Conservation (phyloP, 2,888 invertebrate genomes). For the Drosophila mimica region DNA sequence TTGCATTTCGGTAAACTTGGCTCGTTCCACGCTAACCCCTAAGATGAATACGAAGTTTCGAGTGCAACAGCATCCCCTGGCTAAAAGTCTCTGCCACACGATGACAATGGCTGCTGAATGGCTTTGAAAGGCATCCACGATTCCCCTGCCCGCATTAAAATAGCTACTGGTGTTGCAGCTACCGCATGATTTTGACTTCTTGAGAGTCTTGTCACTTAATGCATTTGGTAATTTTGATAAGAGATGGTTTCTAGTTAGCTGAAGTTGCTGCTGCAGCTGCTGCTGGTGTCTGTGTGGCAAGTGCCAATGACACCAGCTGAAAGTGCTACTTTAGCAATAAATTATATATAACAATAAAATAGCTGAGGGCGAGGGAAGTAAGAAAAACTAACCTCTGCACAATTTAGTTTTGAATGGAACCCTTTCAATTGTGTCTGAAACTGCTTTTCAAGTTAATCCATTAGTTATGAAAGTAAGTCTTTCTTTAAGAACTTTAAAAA, state of each 20-base stretch:
- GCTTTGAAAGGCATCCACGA: slow-evolving; percentile 8
- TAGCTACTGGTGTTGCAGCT: slow-evolving; percentile 6
- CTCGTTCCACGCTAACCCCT: slow-evolving; percentile 43
- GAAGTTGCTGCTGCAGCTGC: not conserved
- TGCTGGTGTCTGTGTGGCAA: not conserved
- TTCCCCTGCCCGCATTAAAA: slow-evolving; percentile 39
- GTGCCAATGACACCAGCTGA: slow-evolving; percentile 37
- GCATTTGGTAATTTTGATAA: slow-evolving; percentile 55
- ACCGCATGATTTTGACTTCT: slow-evolving; percentile 66
- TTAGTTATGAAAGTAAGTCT: not conserved
- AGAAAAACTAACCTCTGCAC: not conserved
- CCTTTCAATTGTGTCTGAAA: not conserved
- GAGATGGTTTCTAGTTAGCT: slow-evolving; percentile 15
- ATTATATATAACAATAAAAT: not conserved
- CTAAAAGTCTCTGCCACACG: slow-evolving; percentile 26
- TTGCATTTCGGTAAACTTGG: slow-evolving; percentile 44
- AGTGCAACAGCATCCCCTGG: slow-evolving; percentile 27
- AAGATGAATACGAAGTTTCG: slow-evolving; percentile 19
- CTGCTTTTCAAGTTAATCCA: not conserved
- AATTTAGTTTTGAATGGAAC: not conserved
- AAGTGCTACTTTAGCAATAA: slow-evolving; percentile 6
- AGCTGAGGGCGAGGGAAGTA: not conserved
- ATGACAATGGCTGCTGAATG: slow-evolving; percentile 16
- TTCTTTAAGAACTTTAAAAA: not conserved
- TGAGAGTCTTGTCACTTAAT: slow-evolving; percentile 52